Evolutionary conservation across 2,888 invertebrate genomes (phyloP), one percentile per base, ranked within the genome.

Genomic region (Acleris laterana): DNA sequence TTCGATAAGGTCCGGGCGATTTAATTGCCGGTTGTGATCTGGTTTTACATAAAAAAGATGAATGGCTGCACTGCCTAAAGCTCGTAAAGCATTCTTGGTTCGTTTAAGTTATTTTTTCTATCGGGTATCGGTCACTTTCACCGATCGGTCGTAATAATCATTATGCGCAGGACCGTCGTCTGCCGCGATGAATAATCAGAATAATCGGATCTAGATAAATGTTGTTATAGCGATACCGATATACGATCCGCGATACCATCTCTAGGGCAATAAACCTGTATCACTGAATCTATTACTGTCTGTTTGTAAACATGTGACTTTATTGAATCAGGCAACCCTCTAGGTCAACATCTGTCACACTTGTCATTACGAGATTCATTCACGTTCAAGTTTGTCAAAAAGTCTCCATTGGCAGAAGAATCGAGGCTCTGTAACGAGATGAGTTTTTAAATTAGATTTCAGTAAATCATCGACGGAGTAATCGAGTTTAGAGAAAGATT

Each of bases 1-100:
- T 90, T 90, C 91, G 92, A 93, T 92, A 92, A 89, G 75, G 90
- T 90, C 85, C 90, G 90, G 89, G 83, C 89, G 88, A 90, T 93
- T 93, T 93, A 93, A 93, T 93, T 93, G 91, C 89, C 81, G 93
- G 93, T 84, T 93, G 88, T 91, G 91, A 91, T 91, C 90, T 91
- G 89, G 87, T 91, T 92, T 91, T 88, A 90, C 87, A 90, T 91
- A 90, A 92, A 93, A 91, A 91, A 91, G 93, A 93, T 89, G 89
- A 89, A 92, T 89, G 89, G 90, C 82, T 81, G 77, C 77, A 82
- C 77, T 81, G 90, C 90, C 89, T 88, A 78, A 82, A 89, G 92
- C 87, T 82, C 82, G 80, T 87, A 88, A 85, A 88, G 81, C 82
- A 82, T 87, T 88, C 82, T 87, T 79, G 85, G 85, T 84, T 81